These are phyloP conservation scores for Diarsia rubi DNA, from an alignment of 2,888 invertebrate genomes.

Conservation along the genomic window DNA sequence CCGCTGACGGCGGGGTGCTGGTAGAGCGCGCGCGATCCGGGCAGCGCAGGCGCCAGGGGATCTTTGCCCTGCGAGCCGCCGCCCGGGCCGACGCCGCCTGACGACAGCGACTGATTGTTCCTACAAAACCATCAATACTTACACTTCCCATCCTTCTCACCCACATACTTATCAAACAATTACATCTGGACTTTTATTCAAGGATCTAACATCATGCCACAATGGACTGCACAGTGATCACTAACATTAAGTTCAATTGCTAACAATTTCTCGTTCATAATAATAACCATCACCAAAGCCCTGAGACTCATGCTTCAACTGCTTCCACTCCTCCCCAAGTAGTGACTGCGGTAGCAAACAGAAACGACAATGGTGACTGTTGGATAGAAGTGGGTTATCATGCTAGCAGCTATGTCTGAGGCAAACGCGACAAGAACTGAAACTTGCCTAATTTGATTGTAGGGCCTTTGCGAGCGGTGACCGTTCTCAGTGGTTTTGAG, in stretches of 20 bases:
- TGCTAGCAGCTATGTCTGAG: conserved; percentile 93
- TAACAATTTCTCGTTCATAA: conserved; percentile 29
- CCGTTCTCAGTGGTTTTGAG: conserved; percentile 86
- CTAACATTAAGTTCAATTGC: conserved; percentile 26
- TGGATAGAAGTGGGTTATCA: conserved; percentile 66
- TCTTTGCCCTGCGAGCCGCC: conserved; percentile 87
- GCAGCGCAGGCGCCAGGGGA: conserved; percentile 85
- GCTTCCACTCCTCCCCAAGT: conserved; percentile 48
- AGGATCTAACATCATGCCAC: conserved; percentile 58
- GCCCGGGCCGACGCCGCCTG: conserved; percentile 81
- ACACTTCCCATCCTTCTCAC: conserved; percentile 17
- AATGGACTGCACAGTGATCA: conserved; percentile 40
- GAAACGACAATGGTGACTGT: conserved; percentile 48
- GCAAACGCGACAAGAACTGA: conserved; percentile 90
- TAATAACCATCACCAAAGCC: conserved; percentile 76
- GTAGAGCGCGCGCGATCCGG: conserved; percentile 83
- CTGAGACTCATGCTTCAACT: conserved; percentile 71
- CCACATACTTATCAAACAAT: conserved; percentile 5
- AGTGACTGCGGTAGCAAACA: conserved; percentile 53
- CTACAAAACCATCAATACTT: conserved; percentile 72
- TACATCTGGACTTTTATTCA: conserved; percentile 18
- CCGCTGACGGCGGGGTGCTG: conserved; percentile 87
- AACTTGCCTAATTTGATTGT: conserved; percentile 87
- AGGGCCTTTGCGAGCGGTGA: conserved; percentile 84
- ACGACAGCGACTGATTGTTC: conserved; percentile 85